phyloP scores from a whole-genome alignment of 2,797 vertebrate species.

The Phoeniculus purpureus region DNA sequence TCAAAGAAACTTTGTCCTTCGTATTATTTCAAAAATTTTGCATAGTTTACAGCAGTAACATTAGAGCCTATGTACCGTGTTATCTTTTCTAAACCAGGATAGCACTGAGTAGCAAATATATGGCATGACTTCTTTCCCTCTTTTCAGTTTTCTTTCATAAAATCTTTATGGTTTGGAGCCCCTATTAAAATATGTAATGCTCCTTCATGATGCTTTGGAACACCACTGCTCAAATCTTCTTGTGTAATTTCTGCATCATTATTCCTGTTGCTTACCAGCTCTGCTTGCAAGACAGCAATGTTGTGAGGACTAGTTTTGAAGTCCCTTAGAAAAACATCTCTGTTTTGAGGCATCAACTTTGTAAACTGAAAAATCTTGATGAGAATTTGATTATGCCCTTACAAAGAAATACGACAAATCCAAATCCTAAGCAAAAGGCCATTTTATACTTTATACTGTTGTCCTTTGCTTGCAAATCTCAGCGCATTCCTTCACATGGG shows the following conservation, averaged over 20 bases:
- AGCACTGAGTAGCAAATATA: not conserved
- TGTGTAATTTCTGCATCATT: not conserved
- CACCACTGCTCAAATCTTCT: not conserved
- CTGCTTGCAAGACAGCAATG: not conserved
- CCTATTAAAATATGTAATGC: not conserved
- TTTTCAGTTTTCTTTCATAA: not conserved
- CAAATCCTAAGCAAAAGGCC: not conserved
- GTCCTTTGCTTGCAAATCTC: not conserved
- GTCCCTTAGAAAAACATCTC: not conserved
- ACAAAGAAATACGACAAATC: not conserved
- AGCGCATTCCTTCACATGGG: not conserved
- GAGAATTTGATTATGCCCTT: not conserved
- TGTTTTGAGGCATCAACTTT: not conserved
- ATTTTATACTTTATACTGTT: not conserved
- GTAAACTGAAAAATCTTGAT: not conserved
- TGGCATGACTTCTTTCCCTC: not conserved
- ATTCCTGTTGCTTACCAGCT: not conserved
- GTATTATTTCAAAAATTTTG: not conserved
- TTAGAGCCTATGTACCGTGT: not conserved
- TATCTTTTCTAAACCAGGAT: not conserved
- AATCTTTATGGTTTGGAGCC: not conserved
- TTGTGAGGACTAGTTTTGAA: not conserved
- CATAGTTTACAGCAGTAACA: not conserved
- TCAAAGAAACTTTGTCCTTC: not conserved
- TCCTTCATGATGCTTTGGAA: not conserved